Conservation (phyloP, 1,140 invertebrate species). For the Panagrolaimus sp. region DNA sequence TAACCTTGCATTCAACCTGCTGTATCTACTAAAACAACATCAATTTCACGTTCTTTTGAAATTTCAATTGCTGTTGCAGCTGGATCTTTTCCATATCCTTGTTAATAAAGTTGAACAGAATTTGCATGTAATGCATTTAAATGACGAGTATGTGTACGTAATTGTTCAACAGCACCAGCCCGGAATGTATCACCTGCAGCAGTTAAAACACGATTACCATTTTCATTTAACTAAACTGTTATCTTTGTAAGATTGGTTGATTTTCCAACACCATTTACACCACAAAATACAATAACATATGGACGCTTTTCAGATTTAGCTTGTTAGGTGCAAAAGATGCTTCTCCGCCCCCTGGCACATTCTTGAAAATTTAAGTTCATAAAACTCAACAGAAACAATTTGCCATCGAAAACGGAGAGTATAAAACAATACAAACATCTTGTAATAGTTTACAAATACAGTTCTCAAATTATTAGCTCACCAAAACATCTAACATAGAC, state of each 20-base stretch:
- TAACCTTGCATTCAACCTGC: slow-evolving; percentile 99
- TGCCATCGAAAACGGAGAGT: no score
- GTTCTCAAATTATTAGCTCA: no score
- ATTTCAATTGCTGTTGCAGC: slow-evolving; percentile 91
- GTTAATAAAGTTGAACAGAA: slow-evolving; percentile 92
- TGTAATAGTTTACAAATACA: no score
- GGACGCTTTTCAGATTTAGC: slow-evolving; percentile 74
- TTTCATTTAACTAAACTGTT: slow-evolving; percentile 98
- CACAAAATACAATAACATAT: slow-evolving; percentile 94
- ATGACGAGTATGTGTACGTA: slow-evolving; percentile 86
- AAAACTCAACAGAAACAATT: no score
- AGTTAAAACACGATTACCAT: slow-evolving; percentile 87
- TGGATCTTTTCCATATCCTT: slow-evolving; percentile 97
- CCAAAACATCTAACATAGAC: no score
- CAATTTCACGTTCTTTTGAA: slow-evolving; percentile 71
- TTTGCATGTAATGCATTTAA: slow-evolving; percentile 85
- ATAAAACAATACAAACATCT: no score
- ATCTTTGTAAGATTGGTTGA: slow-evolving; percentile 99
- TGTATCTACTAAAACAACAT: slow-evolving; percentile 92
- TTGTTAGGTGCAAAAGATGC: no score
- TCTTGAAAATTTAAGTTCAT: no score
- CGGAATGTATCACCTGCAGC: slow-evolving; percentile 99
- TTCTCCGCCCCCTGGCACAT: no score
- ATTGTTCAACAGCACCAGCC: slow-evolving; percentile 95
- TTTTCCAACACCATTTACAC: slow-evolving; percentile 98